A percentile compares a stretch with the other conserved stretches of the same genome.
These are phyloP conservation scores for Timema cristinae DNA, from an alignment of 2,888 invertebrate genomes.

Conservation along the genomic window DNA sequence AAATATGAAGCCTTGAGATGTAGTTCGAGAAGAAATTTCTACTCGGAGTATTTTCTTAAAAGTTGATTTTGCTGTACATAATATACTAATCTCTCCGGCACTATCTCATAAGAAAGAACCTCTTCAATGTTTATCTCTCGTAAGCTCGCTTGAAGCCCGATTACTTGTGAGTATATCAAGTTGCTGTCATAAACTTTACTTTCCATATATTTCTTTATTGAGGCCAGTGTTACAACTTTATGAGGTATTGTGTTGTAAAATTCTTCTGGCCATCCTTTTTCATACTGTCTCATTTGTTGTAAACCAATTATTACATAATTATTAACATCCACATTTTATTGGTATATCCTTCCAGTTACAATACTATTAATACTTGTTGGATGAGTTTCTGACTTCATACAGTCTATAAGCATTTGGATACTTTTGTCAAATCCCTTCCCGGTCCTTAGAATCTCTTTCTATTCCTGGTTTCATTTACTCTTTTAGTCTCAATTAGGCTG, in stretches of 20 bases:
- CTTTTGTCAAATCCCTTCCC: not conserved
- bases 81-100: not conserved
- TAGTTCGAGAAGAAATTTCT: not conserved
- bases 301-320: not conserved
- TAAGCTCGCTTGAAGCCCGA: not conserved
- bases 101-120: not conserved
- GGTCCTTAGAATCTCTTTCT: not conserved
- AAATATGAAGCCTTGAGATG: not conserved
- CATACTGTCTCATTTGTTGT: not conserved
- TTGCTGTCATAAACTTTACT: not conserved
- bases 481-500: not conserved
- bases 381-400: not conserved
- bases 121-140: not conserved
- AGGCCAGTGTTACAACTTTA: not conserved
- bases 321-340: not conserved
- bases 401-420: not conserved
- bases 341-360: conserved; percentile 2
- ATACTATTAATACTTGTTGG: not conserved
- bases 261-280: not conserved
- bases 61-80: not conserved
- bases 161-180: not conserved
- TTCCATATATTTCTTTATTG: not conserved
- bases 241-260: not conserved
- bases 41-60: not conserved
- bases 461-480: not conserved